These are phyloP conservation scores for Galaxias olidus DNA, from an alignment of 2,797 vertebrate species.

Conservation along the genomic window DNA sequence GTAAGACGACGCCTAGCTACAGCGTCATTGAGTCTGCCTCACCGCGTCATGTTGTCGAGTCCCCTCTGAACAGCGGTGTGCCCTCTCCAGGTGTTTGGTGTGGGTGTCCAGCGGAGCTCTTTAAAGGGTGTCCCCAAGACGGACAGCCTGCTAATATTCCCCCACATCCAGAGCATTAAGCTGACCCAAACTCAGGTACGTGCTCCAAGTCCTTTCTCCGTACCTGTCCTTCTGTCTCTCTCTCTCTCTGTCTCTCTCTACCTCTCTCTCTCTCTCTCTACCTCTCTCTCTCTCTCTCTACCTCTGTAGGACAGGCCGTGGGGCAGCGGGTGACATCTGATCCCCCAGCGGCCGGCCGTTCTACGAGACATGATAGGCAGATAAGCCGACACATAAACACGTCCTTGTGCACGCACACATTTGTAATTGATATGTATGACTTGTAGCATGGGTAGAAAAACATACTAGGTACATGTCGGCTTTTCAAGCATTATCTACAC, in stretches of 20 bases:
- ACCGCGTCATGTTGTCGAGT: too few species aligned
- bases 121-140: constrained; percentile 77
- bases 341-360: constrained; percentile 62
- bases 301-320: background rate
- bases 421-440: background rate
- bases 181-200: constrained; percentile 92
- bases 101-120: constrained; percentile 74
- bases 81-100: constrained; percentile 85
- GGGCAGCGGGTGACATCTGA: constrained; percentile 26
- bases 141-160: constrained; percentile 84
- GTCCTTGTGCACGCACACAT: constrained; percentile 29
- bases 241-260: background rate
- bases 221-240: constrained; percentile 5
- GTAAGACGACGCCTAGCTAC: too few species aligned
- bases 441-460: too few species aligned
- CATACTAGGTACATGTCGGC: background rate
- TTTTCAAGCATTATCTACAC: background rate
- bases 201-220: too few species aligned
- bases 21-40: too few species aligned
- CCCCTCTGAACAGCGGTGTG: constrained; percentile 1
- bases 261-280: constrained; percentile 6
- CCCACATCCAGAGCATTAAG: constrained; percentile 91
- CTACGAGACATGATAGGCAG: constrained; percentile 44
- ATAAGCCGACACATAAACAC: constrained; percentile 9
- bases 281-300: constrained; percentile 9